phyloP scores from a whole-genome alignment of 1,140 invertebrate genomes.

The Drosophila micromelanica region DNA sequence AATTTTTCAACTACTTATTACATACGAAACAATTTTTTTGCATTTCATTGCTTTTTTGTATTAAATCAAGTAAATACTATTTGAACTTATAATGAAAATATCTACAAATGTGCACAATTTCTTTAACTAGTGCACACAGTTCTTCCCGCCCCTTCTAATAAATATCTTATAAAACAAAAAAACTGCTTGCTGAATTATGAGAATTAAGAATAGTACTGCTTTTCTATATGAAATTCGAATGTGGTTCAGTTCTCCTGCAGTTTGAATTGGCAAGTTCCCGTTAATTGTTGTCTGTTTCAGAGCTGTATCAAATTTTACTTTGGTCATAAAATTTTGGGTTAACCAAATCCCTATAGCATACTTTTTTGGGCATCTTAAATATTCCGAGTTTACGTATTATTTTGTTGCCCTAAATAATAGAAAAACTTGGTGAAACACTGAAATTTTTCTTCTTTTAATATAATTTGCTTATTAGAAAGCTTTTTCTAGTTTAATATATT shows the following conservation, averaged over 20 bases:
- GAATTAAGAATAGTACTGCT: no score
- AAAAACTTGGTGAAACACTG: background rate
- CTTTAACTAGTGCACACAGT: constrained; percentile 46
- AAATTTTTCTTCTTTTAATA: constrained; percentile 5
- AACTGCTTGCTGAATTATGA: no score
- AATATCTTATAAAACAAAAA: background rate
- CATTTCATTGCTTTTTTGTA: constrained; percentile 73
- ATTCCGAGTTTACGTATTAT: background rate
- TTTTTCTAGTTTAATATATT: constrained; percentile 47
- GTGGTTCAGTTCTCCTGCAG: background rate
- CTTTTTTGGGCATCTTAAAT: background rate
- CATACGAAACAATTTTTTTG: constrained; percentile 57
- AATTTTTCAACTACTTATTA: constrained; percentile 55
- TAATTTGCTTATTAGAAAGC: constrained; percentile 54
- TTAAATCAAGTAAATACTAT: constrained; percentile 65
- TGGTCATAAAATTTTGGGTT: background rate
- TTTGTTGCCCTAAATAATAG: no score
- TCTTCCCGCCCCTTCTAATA: constrained; percentile 6
- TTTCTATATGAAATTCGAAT: no score
- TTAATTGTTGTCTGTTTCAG: constrained; percentile 5
- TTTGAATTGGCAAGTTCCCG: background rate
- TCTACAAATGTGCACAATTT: constrained; percentile 36
- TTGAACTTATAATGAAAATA: constrained; percentile 36
- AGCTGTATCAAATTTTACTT: background rate
- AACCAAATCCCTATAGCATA: background rate